These are phyloP conservation scores for Brachionus calyciflorus DNA, from an alignment of 1,140 invertebrate genomes.

Conservation along the genomic window DNA sequence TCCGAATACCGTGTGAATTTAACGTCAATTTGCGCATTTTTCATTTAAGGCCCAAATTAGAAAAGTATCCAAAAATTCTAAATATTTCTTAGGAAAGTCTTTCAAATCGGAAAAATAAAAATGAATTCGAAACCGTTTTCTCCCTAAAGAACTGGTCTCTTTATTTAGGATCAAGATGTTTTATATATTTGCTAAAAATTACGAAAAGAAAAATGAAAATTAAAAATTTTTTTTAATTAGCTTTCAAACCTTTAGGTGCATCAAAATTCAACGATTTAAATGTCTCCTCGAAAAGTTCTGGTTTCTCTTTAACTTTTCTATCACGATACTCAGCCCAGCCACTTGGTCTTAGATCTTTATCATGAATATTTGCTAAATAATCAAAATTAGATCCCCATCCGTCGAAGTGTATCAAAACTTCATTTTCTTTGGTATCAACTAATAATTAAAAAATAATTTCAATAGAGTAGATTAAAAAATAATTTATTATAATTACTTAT, in stretches of 20 bases:
- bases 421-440: background rate
- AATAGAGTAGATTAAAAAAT: background rate
- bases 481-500: background rate
- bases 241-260: background rate
- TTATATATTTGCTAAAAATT: too few species aligned
- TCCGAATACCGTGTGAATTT: too few species aligned
- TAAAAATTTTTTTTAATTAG: too few species aligned
- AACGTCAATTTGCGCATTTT: too few species aligned
- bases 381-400: conserved; percentile 24
- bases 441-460: background rate
- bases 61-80: too few species aligned
- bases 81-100: too few species aligned
- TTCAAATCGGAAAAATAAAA: too few species aligned
- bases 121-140: too few species aligned
- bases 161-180: too few species aligned
- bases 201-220: too few species aligned
- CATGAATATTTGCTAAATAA: background rate
- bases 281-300: background rate
- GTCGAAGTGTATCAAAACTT: conserved; percentile 1
- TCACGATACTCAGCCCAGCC: background rate
- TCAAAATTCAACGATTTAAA: conserved; percentile 12
- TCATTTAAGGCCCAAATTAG: too few species aligned
- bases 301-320: background rate
- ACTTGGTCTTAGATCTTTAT: background rate
- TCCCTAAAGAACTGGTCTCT: too few species aligned